Base-by-base conservation (phyloP, 2,797 vertebrate species). In the Hippopotamyrus pictus region DNA sequence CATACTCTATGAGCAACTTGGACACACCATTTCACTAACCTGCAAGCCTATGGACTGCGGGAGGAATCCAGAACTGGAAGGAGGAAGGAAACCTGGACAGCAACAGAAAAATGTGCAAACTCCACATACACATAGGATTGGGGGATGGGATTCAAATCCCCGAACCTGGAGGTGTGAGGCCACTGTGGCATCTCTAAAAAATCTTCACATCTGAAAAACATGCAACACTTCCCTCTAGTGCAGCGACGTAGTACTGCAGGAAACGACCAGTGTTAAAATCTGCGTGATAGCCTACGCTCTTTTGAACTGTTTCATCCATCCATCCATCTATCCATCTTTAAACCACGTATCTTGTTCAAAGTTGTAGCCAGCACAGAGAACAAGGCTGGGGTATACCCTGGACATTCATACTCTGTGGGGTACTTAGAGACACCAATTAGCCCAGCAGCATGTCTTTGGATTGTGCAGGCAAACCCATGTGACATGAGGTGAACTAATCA, bases 141-240 rank as follows among this genome's bases (percentile, higher is more conserved):
- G 29, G 65, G 65, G 9, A 62, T 69, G 62, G 62, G 25, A 69
- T 69, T 69, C 25, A 29, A 12, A 65, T 7, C 22, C 9, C 9
- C 59, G 29, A 29, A 29, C 22, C 59, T 65, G 62, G 65, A 37
- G 65, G 25, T 12, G 1, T 73, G 37, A 44, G 33, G 73, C 33
- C 17, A 44, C 69, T 41, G 33, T 41, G 33, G 3, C 69, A 3
- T 41, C 69, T 76, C 0, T 0, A 76, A 19, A 19, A 76, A 8
- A 8, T 5, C 14, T 41, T 76, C 69, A 76, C 69, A 19, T 76
- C 69, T 41, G 37, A 79, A 79, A 41, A 41, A 19, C 73, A 44
- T 79, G 73, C 73, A 79, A 79, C 73, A 79, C 73, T 79, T 79
- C 73, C 73, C 73, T 79, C 73, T 79, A 79, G 73, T 79, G 73